phyloP scores from a whole-genome alignment of 2,888 invertebrate genomes.

The Alcis repandata region DNA sequence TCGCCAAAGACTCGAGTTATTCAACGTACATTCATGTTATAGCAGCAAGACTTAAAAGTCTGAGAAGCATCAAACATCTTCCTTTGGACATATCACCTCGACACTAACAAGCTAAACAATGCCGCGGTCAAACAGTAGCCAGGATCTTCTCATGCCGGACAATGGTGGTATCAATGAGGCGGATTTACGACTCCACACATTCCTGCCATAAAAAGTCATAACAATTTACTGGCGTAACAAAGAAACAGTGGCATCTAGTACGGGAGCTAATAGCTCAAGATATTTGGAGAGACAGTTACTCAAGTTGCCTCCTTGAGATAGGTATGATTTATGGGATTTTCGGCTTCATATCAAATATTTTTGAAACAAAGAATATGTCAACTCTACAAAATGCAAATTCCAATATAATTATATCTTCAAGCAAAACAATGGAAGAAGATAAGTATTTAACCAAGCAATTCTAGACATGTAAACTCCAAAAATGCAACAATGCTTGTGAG shows the following conservation, averaged over 20 bases:
- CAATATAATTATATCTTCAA: too few relatives aligned
- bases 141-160: slow-evolving; percentile 66
- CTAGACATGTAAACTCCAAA: neutral
- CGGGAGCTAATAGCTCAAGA: slow-evolving; percentile 73
- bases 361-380: neutral
- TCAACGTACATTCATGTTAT: neutral
- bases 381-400: too few relatives aligned
- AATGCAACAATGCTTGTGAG: neutral
- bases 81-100: slow-evolving; percentile 60
- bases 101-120: slow-evolving; percentile 65
- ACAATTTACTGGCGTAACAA: slow-evolving; percentile 82
- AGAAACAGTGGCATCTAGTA: slow-evolving; percentile 78
- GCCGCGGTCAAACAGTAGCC: slow-evolving; percentile 61
- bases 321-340: neutral
- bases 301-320: neutral
- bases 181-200: slow-evolving; percentile 77
- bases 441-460: neutral
- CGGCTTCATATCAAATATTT: neutral
- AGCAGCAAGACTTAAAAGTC: neutral
- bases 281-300: slow-evolving; percentile 10
- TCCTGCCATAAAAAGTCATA: slow-evolving; percentile 79
- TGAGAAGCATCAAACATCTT: slow-evolving; percentile 31
- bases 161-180: slow-evolving; percentile 71
- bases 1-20: neutral
- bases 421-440: too few relatives aligned